A percentile compares a stretch with the other conserved stretches of the same genome.
Conservation (phyloP, 2,113 vertebrate genomes). For the Rhynchopsitta pachyrhyncha region DNA sequence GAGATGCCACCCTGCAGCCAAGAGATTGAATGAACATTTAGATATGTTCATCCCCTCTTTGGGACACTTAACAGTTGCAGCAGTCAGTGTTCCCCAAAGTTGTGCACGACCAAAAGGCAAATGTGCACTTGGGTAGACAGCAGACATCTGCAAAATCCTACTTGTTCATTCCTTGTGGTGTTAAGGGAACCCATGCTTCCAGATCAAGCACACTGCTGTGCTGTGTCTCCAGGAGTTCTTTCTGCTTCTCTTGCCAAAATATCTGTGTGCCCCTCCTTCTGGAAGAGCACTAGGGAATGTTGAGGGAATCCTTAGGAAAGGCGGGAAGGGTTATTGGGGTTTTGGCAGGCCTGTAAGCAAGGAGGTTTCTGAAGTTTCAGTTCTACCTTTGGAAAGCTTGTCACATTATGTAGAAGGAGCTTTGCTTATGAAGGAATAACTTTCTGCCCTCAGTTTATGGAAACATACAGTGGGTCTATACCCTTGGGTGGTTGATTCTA, state of each 20-base stretch:
- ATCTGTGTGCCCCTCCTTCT: not conserved
- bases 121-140: not conserved
- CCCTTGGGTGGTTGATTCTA: rapidly evolving
- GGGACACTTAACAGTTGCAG: not conserved
- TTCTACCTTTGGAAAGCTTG: not conserved
- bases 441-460: not conserved
- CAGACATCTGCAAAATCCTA: not conserved
- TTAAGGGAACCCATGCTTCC: not conserved
- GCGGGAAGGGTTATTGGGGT: not conserved
- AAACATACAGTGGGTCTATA: not conserved
- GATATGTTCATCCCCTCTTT: not conserved
- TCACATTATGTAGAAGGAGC: not conserved
- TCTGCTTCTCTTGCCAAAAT: not conserved
- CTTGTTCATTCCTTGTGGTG: not conserved
- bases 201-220: not conserved
- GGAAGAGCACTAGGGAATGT: not conserved
- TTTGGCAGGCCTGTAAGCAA: not conserved
- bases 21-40: not conserved
- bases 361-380: not conserved
- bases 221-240: not conserved
- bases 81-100: not conserved
- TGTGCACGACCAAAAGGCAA: not conserved
- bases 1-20: not conserved
- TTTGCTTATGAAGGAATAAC: not conserved
- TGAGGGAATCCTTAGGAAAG: not conserved